These are phyloP conservation scores for Coluber constrictor DNA, from an alignment of 2,797 vertebrate species.

Conservation along the genomic window DNA sequence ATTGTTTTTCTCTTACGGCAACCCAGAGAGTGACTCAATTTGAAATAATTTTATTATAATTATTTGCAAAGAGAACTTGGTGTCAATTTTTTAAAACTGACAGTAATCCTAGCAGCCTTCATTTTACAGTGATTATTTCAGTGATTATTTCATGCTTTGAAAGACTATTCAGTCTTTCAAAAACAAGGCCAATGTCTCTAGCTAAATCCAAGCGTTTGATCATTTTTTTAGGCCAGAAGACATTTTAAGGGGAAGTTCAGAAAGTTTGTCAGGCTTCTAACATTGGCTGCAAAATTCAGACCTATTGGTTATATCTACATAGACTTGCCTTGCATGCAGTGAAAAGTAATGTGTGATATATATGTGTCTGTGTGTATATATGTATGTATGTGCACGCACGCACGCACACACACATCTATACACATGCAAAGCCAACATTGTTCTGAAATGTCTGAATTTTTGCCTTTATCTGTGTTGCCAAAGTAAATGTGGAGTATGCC, in stretches of 20 bases:
- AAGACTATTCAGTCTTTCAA: constrained; percentile 13
- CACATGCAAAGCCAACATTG: constrained; percentile 36
- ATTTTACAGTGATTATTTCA: constrained; percentile 24
- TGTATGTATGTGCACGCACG: background rate
- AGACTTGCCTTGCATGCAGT: constrained; percentile 15
- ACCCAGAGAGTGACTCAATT: background rate
- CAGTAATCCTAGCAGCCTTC: constrained; percentile 9
- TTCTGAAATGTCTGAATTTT: constrained; percentile 31
- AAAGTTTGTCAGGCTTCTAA: constrained; percentile 27
- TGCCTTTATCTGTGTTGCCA: constrained; percentile 31
- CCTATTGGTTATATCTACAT: constrained; percentile 8
- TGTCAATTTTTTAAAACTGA: background rate
- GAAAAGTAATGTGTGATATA: constrained; percentile 35
- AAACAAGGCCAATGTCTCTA: constrained; percentile 10
- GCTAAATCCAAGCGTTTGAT: constrained; percentile 22
- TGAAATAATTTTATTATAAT: constrained; percentile 8
- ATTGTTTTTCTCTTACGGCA: background rate
- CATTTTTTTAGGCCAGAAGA: constrained; percentile 9
- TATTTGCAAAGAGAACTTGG: constrained; percentile 23
- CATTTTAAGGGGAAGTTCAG: constrained; percentile 22
- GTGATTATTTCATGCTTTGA: constrained; percentile 19
- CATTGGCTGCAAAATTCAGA: background rate
- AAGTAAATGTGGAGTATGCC: constrained; percentile 24
- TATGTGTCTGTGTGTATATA: background rate
- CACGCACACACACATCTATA: background rate